Conservation (phyloP, 1,140 invertebrate genomes). For the Ericerus pela region DNA sequence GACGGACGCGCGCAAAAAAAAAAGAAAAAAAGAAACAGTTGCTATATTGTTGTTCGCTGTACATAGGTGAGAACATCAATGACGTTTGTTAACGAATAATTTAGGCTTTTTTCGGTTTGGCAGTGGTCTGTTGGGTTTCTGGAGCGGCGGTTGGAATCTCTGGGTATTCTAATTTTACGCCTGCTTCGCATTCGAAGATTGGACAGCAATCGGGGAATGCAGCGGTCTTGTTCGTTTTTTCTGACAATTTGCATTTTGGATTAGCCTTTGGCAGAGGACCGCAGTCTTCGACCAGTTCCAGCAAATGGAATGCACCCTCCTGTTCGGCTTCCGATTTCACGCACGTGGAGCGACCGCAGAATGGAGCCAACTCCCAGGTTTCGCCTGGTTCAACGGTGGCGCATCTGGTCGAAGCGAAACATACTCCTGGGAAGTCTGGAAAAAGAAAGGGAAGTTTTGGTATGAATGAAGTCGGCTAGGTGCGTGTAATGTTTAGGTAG, state of each 20-base stretch:
- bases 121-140: constrained; percentile 14
- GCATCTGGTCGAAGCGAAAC: constrained; percentile 76
- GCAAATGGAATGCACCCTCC: constrained; percentile 45
- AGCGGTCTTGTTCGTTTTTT: constrained; percentile 75
- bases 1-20: too few relatives aligned
- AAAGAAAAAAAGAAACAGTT: too few relatives aligned
- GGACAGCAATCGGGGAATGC: constrained; percentile 73
- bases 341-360: constrained; percentile 74
- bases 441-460: too few relatives aligned
- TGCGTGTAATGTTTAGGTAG: too few relatives aligned
- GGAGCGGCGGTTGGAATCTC: constrained; percentile 49
- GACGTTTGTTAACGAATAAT: too few relatives aligned
- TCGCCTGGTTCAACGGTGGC: constrained; percentile 67
- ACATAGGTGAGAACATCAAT: too few relatives aligned
- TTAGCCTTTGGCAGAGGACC: constrained; percentile 69
- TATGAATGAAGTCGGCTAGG: too few relatives aligned
- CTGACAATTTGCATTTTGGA: constrained; percentile 68
- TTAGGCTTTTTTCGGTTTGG: constrained; percentile 13
- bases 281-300: constrained; percentile 75
- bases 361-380: constrained; percentile 67
- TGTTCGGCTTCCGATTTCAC: constrained; percentile 49
- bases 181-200: constrained; percentile 65
- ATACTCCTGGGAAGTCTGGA: constrained; percentile 74
- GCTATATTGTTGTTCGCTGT: too few relatives aligned
- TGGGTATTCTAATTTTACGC: constrained; percentile 67